Base-by-base conservation (phyloP, 2,888 invertebrate genomes). In the Diaperis boleti region DNA sequence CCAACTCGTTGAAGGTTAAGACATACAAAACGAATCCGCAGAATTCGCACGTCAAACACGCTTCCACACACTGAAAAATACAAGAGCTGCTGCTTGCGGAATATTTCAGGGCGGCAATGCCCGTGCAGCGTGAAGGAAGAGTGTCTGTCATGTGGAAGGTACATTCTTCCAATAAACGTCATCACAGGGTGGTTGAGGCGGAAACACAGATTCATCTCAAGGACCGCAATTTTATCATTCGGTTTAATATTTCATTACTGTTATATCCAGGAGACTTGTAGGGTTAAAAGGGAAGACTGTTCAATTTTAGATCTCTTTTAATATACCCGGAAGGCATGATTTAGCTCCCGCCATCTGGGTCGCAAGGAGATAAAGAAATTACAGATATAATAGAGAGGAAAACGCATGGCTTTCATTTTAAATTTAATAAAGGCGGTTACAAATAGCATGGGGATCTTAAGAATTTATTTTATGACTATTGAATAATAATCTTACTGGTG, bases 331-430 rank as follows among this genome's bases (percentile, higher is more conserved):
- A 72, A 68, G 62, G 72, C 65, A 74, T 76, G 76, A 77, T 76
- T 77, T 77, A 76, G 73, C 72, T 72, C 70, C 70, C 72, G 67
- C 69, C 77, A 76, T 75, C 76, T 76, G 77, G 66, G 72, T 70
- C 70, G 63, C 71, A 68, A 68, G 69, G 69, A 72, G 72, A 76
- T 76, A 74, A 74, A 77, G 75, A 77, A 77, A 77, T 77, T 77
- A 74, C 74, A 69, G 68, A 70, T 72, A 72, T 72, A 71, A 72
- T 75, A 72, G 72, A 69, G 62, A 66, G 70, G 75, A 70, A 72
- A 76, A 76, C 71, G 74, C 76, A 77, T 76, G 74, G 74, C 72
- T 75, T 74, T 75, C 77, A 74, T 76, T 74, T 75, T 72, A 69
- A 73, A 74, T 76, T 75, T 76, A 76, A 76, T 77, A 77, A 76